phyloP scores from a whole-genome alignment of 2,888 invertebrate genomes.

The Pammene aurita region DNA sequence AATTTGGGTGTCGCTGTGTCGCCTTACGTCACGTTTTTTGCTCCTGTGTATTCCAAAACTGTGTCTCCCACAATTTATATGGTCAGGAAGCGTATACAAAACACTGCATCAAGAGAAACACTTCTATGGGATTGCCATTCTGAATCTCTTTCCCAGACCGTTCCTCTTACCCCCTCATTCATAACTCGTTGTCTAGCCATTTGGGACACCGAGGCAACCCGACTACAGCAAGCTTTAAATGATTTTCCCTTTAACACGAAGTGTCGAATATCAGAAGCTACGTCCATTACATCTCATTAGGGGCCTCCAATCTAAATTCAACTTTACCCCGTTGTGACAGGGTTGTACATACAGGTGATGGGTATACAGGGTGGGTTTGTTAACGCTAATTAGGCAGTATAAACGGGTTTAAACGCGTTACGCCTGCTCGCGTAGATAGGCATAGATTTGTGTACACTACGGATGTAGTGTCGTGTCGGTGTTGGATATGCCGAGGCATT shows the following conservation, averaged over 20 bases:
- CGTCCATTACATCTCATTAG: slow-evolving; percentile 47
- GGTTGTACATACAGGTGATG: slow-evolving; percentile 46
- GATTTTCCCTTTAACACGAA: slow-evolving; percentile 26
- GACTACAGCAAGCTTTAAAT: slow-evolving; percentile 12
- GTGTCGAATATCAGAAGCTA: slow-evolving; percentile 38
- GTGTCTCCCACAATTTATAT: too few species aligned
- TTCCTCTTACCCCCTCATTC: not conserved
- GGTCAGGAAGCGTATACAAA: too few species aligned
- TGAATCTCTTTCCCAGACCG: too few species aligned
- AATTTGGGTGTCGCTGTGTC: too few species aligned
- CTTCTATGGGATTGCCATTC: too few species aligned
- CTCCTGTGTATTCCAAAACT: too few species aligned
- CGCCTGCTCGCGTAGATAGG: slow-evolving; percentile 35
- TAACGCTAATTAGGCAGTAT: slow-evolving; percentile 66
- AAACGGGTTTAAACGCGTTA: slow-evolving; percentile 48
- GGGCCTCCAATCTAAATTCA: slow-evolving; percentile 45
- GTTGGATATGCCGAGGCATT: too few species aligned
- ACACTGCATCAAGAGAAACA: too few species aligned
- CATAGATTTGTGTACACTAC: slow-evolving; percentile 37
- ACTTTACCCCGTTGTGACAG: not conserved
- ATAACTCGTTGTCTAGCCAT: not conserved
- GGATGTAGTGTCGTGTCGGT: not conserved
- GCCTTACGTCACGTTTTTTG: too few species aligned
- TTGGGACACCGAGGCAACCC: not conserved
- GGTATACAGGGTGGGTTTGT: slow-evolving; percentile 60